Evolutionary conservation across 2,113 vertebrate genomes (phyloP).

Genomic region (Coturnix japonica): DNA sequence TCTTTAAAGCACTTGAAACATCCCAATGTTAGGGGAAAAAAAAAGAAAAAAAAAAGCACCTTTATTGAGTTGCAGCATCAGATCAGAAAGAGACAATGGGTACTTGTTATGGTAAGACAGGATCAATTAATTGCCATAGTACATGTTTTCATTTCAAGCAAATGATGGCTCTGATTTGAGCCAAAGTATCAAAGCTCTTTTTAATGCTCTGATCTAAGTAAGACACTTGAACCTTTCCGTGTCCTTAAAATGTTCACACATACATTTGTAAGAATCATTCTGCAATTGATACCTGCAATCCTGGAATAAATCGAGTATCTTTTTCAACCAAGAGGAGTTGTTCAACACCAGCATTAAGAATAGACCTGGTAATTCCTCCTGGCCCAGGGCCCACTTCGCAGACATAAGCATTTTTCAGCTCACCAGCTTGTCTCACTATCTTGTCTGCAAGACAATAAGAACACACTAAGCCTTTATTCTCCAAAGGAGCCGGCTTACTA

Average conservation of each 20-base stretch:
- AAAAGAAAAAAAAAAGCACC: not conserved
- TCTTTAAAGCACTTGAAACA: not conserved
- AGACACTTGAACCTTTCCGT: not conserved
- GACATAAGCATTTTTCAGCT: conserved; percentile 84
- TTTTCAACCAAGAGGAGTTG: conserved; percentile 95
- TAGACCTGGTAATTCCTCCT: conserved; percentile 93
- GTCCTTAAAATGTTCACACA: not conserved
- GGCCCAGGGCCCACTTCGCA: conserved; percentile 98
- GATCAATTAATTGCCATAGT: not conserved
- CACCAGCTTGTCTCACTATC: conserved; percentile 90
- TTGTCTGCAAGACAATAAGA: conserved; percentile 85
- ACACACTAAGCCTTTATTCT: conserved; percentile 25
- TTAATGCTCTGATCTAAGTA: not conserved
- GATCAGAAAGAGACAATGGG: not conserved
- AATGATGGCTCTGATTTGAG: not conserved
- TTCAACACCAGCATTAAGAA: conserved; percentile 85
- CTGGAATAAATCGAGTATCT: conserved; percentile 92
- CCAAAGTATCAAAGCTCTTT: not conserved
- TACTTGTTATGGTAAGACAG: not conserved
- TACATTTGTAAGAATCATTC: not conserved
- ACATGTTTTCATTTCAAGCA: not conserved
- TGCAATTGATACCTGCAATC: conserved; percentile 85
- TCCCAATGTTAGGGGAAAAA: not conserved
- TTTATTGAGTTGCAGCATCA: not conserved
- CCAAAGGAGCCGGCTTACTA: not conserved